Conservation (phyloP, 1,140 invertebrate genomes). For the Sinella curviseta region DNA sequence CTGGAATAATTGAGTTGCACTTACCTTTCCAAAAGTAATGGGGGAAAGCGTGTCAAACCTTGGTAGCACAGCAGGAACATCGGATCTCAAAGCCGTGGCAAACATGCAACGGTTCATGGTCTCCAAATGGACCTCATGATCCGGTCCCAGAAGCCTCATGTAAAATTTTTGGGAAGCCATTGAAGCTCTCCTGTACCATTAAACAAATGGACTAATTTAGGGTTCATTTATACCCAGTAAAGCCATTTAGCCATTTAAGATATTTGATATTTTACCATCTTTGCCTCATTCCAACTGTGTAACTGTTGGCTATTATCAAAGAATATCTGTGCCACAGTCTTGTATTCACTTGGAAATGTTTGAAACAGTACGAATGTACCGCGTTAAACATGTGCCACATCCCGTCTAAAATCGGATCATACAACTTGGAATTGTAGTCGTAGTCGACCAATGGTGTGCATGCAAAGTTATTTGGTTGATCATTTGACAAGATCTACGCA, state of each 20-base stretch:
- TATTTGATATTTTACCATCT: neutral
- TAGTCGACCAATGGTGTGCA: constrained; percentile 13
- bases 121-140: neutral
- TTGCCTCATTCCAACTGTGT: neutral
- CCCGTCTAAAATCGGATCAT: constrained; percentile 8
- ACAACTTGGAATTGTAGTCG: constrained; percentile 2
- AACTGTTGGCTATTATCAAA: neutral
- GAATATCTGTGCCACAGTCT: constrained; percentile 15
- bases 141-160: constrained; percentile 8
- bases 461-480: neutral
- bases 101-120: constrained; percentile 16
- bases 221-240: neutral
- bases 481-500: neutral
- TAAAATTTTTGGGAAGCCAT: neutral
- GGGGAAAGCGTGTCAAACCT: constrained; percentile 33
- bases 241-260: neutral
- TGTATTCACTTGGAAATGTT: neutral
- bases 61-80: neutral
- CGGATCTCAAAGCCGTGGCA: neutral
- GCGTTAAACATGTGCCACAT: constrained; percentile 23
- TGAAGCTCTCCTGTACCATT: neutral
- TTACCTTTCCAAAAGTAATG: neutral
- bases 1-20: neutral
- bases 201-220: neutral
- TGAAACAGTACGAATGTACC: constrained; percentile 4